Percentiles rank a stretch among this genome's conserved stretches.
These are phyloP conservation scores for Aphelocoma coerulescens DNA, from an alignment of 2,113 vertebrate species.

Conservation along the genomic window DNA sequence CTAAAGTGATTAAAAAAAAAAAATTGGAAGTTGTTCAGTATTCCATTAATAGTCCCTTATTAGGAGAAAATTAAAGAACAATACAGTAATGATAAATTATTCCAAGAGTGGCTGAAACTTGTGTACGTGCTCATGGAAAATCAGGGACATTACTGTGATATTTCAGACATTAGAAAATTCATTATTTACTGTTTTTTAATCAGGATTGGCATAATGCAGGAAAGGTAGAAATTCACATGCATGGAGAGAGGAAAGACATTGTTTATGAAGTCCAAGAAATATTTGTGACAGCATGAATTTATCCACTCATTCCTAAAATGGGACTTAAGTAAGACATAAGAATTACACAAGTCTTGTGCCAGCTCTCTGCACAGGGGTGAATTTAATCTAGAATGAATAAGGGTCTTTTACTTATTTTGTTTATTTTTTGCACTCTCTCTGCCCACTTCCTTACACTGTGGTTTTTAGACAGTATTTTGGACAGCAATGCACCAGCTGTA, in stretches of 20 bases:
- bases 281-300: background rate
- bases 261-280: background rate
- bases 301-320: background rate
- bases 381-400: constrained; percentile 35
- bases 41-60: background rate
- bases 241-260: background rate
- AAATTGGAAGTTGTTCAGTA: background rate
- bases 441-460: background rate
- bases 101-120: background rate
- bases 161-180: background rate
- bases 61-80: background rate
- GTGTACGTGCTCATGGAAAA: background rate
- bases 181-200: background rate
- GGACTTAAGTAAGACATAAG: background rate
- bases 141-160: background rate
- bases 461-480: background rate
- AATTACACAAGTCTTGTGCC: background rate
- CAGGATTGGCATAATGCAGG: rapidly evolving
- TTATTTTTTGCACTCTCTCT: constrained; percentile 1
- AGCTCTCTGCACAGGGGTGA: background rate
- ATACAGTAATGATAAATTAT: background rate
- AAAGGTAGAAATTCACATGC: background rate
- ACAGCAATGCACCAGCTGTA: background rate
- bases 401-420: constrained; percentile 21
- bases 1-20: background rate